Conservation (phyloP, 1,140 invertebrate species). For the Probaryconus sp. region DNA sequence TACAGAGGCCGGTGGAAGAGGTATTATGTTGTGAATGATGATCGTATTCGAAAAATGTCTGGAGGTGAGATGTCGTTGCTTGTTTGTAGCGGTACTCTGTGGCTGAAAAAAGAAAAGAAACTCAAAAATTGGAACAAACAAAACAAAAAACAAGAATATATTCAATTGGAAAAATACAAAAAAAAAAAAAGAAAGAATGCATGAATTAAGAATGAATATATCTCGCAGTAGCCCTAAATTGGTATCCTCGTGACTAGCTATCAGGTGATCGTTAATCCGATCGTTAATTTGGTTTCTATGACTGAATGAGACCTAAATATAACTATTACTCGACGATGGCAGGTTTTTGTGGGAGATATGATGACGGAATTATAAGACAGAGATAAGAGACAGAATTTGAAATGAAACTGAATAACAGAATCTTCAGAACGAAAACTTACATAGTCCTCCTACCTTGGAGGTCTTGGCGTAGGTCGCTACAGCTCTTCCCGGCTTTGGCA, state of each 20-base stretch:
- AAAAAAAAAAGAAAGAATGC: conserved; percentile 4
- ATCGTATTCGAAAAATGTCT: conserved; percentile 36
- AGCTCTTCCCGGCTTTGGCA: conserved; percentile 82
- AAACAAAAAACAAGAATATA: conserved; percentile 19
- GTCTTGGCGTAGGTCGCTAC: conserved; percentile 82
- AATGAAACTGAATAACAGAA: conserved; percentile 47
- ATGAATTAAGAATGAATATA: too few species aligned
- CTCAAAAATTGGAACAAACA: conserved; percentile 8
- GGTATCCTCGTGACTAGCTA: too few species aligned
- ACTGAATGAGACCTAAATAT: too few species aligned
- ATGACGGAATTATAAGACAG: conserved; percentile 34
- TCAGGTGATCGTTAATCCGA: too few species aligned
- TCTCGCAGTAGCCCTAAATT: too few species aligned
- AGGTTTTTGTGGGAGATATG: conserved; percentile 6
- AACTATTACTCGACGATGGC: too few species aligned
- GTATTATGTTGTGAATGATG: conserved; percentile 26
- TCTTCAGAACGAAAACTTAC: conserved; percentile 82
- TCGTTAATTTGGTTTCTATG: too few species aligned
- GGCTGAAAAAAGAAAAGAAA: conserved; percentile 14
- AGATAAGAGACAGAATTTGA: conserved; percentile 31
- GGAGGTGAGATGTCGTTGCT: conserved; percentile 39
- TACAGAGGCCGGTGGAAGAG: not conserved
- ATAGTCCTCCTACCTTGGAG: conserved; percentile 87
- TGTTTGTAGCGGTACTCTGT: conserved; percentile 26
- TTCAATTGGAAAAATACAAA: too few species aligned